Evolutionary conservation across 2,797 vertebrate genomes (phyloP), one percentile per base, ranked within the genome.

Genomic region (Sebastiscus albofasciatus): DNA sequence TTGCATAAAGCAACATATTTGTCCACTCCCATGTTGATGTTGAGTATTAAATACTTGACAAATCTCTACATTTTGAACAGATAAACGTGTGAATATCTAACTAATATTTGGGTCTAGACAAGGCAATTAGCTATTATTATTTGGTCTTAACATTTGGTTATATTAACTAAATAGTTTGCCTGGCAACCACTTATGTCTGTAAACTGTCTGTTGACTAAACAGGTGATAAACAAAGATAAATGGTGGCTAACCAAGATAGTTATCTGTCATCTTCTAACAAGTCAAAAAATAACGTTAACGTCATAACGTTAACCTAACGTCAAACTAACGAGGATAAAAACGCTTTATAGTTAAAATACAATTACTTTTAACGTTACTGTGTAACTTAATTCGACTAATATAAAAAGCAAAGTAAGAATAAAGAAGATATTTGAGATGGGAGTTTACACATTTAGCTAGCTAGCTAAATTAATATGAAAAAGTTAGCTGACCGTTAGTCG

Each of bases 361-460:
- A 6, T 56, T 2, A 22, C 16, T 20, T 62, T 9, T 6, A 6
- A 33, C 29, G 29, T n/a, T 10, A 26, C 4, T 54, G 10, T 34
- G 60, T 1, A 49, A 6, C n/a, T 24, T 5, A 22, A 58, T 13
- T 75, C 6, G 14, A 52, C 31, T 0, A 29, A 29, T 27, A 60
- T 0, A 73, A 6, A 2, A 12, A 18, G 1, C 2, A 24, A 49
- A 31, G 13, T 1, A 36, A 6, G 18, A 11, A 16, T 5, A 20
- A 54, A 33, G 1, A 22, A 6, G 2, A 6, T 2, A 5, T 61
- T 13, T n/a, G 11, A 27, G 20, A 0, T 9, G 1, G 5, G 5
- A 20, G 6, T 14, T 60, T 16, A 24, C 16, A 33, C 14, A 42
- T 36, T 10, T 11, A 34, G 34, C 10, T 12, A 31, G 20, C 4